Conservation (phyloP, 2,888 invertebrate species). For the Eupithecia vulgata region DNA sequence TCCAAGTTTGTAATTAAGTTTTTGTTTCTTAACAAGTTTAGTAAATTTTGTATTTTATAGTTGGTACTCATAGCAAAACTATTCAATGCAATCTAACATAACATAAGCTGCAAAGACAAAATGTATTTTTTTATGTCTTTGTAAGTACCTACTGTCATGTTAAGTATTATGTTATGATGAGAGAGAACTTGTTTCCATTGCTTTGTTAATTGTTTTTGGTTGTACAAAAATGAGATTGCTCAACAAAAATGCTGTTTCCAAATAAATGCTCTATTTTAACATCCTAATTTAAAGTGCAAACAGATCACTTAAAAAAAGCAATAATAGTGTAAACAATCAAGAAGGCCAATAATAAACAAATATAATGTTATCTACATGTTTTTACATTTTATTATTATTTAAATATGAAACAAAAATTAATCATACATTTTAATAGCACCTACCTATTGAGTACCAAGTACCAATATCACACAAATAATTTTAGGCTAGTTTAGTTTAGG, state of each 20-base stretch:
- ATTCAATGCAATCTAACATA: constrained; percentile 4
- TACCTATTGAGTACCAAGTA: neutral
- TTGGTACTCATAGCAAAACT: neutral
- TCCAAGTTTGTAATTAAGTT: neutral
- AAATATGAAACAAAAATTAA: constrained; percentile 17
- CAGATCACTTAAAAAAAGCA: neutral
- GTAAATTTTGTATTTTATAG: constrained; percentile 5
- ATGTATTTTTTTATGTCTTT: neutral
- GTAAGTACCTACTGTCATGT: neutral
- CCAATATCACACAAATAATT: no score
- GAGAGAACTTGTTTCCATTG: neutral
- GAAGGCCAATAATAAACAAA: constrained; percentile 14
- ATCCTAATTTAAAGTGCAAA: neutral
- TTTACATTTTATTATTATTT: constrained; percentile 25
- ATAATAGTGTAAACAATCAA: neutral
- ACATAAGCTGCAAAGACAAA: neutral
- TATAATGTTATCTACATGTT: constrained; percentile 13
- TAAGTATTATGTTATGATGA: neutral
- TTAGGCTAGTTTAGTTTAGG: no score
- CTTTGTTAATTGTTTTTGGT: neutral
- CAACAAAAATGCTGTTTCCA: neutral
- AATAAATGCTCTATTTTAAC: neutral
- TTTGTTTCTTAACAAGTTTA: neutral
- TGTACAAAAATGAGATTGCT: neutral
- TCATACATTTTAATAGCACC: constrained; percentile 25